A percentile compares a stretch with the other conserved stretches of the same genome.
Conservation (phyloP, 2,888 invertebrate species). For the Drosophila imparisetae region DNA sequence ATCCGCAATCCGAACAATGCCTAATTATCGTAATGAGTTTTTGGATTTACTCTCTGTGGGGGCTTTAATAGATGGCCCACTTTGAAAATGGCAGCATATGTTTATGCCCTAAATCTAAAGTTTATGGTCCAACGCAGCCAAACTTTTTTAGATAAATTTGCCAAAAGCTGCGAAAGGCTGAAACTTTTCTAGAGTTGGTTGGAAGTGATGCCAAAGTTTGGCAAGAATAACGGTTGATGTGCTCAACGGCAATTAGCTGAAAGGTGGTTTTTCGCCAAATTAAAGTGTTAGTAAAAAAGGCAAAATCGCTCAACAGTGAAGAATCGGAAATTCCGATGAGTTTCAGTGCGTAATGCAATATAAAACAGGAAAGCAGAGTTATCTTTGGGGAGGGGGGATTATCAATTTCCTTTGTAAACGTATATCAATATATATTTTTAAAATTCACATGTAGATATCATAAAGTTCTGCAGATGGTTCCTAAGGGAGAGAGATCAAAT, state of each 20-base stretch:
- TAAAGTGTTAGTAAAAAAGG: not conserved
- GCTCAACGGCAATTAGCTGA: constrained; percentile 53
- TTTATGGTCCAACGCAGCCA: constrained; percentile 65
- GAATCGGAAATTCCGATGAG: not conserved
- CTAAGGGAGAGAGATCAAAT: not conserved
- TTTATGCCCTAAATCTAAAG: constrained; percentile 65
- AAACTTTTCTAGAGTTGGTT: constrained; percentile 39
- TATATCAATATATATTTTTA: not conserved
- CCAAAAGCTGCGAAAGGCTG: not conserved
- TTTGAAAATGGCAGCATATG: constrained; percentile 65
- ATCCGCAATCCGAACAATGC: constrained; percentile 27
- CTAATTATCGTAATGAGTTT: constrained; percentile 77
- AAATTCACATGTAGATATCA: not conserved
- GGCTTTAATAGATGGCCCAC: constrained; percentile 32
- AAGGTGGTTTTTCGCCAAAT: constrained; percentile 30
- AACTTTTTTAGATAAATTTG: constrained; percentile 63
- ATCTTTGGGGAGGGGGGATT: not conserved
- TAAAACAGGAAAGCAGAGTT: not conserved
- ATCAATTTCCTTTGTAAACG: not conserved
- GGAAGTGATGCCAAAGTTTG: constrained; percentile 55
- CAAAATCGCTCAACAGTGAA: not conserved
- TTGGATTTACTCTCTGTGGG: constrained; percentile 48
- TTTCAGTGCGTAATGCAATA: not conserved
- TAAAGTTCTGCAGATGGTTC: not conserved
- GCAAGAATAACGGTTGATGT: constrained; percentile 29